Evolutionary conservation across 2,113 vertebrate species (phyloP).

Genomic region (Eurypyga helias): DNA sequence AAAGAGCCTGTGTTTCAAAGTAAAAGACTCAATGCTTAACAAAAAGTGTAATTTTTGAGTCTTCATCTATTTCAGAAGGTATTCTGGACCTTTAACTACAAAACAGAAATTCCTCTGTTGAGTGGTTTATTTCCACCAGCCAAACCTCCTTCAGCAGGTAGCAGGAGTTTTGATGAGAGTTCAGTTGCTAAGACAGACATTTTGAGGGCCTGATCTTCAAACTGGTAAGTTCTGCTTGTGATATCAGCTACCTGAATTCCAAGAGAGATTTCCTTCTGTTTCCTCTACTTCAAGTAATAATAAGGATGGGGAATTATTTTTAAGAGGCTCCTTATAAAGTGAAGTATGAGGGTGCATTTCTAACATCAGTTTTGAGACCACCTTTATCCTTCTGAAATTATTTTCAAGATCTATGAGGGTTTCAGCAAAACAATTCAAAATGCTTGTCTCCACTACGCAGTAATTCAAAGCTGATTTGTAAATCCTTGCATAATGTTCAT

Average conservation of each 20-base stretch:
- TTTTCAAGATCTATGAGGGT: neutral
- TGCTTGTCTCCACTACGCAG: neutral
- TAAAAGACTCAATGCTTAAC: neutral
- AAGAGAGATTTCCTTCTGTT: neutral
- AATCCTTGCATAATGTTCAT: neutral
- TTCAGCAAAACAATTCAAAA: slow-evolving; percentile 8
- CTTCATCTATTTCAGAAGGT: neutral
- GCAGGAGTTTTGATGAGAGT: neutral
- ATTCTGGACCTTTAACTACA: neutral
- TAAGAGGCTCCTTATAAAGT: neutral
- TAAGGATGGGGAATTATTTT: neutral
- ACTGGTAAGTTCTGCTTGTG: neutral
- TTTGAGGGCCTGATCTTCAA: neutral
- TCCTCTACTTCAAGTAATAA: neutral
- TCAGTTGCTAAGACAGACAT: neutral
- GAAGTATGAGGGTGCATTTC: neutral
- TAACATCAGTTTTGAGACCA: neutral
- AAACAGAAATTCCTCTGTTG: neutral
- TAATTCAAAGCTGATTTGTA: slow-evolving; percentile 13
- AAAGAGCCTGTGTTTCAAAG: neutral
- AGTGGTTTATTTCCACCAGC: neutral
- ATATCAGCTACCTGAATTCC: neutral
- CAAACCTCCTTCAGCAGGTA: neutral
- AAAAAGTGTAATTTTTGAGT: neutral
- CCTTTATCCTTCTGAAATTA: neutral